These are phyloP conservation scores for Acrocera orbiculus DNA, from an alignment of 2,888 invertebrate species.

Conservation along the genomic window DNA sequence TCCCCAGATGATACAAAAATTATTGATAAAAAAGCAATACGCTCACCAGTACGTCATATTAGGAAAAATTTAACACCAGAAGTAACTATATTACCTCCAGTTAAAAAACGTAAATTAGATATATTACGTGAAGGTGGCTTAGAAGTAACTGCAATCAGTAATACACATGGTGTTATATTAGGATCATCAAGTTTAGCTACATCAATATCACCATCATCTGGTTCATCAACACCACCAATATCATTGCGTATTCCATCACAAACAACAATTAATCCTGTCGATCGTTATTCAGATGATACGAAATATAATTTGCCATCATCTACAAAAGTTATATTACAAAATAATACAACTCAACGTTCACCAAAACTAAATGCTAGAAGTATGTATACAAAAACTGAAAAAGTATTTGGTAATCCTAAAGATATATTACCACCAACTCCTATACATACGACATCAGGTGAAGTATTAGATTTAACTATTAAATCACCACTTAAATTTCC, in stretches of 20 bases:
- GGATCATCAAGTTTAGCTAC: slow-evolving; percentile 4
- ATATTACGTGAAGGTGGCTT: slow-evolving; percentile 57
- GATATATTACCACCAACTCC: slow-evolving; percentile 9
- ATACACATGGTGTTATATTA: slow-evolving; percentile 10
- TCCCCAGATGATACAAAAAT: slow-evolving; percentile 14
- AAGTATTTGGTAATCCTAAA: slow-evolving; percentile 14
- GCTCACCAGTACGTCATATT: background rate
- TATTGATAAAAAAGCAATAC: too few species aligned
- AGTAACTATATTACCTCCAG: slow-evolving; percentile 18
- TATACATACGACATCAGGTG: background rate
- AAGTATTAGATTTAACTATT: slow-evolving; percentile 10
- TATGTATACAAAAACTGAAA: slow-evolving; percentile 12
- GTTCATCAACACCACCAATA: background rate
- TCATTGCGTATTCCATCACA: slow-evolving; percentile 3
- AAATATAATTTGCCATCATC: slow-evolving; percentile 8
- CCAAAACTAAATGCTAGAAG: slow-evolving; percentile 10
- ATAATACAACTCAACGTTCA: slow-evolving; percentile 1
- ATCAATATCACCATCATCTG: too few species aligned
- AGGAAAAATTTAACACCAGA: background rate
- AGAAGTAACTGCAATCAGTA: slow-evolving; percentile 49
- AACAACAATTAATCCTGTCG: background rate
- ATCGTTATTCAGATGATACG: slow-evolving; percentile 3
- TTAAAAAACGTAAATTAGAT: slow-evolving; percentile 53
- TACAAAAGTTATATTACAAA: slow-evolving; percentile 7
- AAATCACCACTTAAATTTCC: slow-evolving; percentile 8